Evolutionary conservation across 2,797 vertebrate genomes (phyloP), one percentile per base, ranked within the genome.

Genomic region (Pangasius krempfi): DNA sequence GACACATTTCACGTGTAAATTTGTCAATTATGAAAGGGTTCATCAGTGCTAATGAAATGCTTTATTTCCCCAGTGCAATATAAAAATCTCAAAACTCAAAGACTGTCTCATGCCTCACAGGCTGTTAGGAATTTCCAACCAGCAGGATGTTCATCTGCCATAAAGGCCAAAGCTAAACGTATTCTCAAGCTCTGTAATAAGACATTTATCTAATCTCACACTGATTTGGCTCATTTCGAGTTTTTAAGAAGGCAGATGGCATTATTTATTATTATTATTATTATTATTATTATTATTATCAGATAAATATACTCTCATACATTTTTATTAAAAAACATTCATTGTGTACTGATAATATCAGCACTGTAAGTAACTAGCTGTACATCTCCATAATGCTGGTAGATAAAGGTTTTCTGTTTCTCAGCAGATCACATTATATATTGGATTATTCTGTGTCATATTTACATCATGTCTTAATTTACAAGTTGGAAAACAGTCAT

Each of bases 11-110:
- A 25, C 25, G 33, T 89, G 60, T 58, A 83, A 56, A 78, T 66
- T 66, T 30, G 52, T n/a, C n/a, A 68, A 50, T 75, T 60, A 75
- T 5, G 56, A 47, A 75, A 70, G 20, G 72, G 33, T 84, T 78
- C 86, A 58, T 89, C 70, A 25, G 30, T 78, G 88, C 85, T 89
- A 89, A 89, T 89, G 82, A 87, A 70, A 84, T 13, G 33, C 80
- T 66, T 87, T 89, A 84, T 89, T 89, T 75, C 85, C 84, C 88
- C 20, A 2, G 79, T 68, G 88, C 16, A 8, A 5, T 50, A 64
- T 73, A 56, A 86, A 70, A 84, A 54, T 18, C 25, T 47, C 58
- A 18, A 47, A 66, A 64, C 25, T 64, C 13, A 44, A 83, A n/a
- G 56, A 33, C 37, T 70, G 82, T 80, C 73, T 50, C 40, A 13